Percentiles rank a stretch among this genome's conserved stretches.
phyloP scores from a whole-genome alignment of 2,113 vertebrate species.

The Chiloscyllium plagiosum region DNA sequence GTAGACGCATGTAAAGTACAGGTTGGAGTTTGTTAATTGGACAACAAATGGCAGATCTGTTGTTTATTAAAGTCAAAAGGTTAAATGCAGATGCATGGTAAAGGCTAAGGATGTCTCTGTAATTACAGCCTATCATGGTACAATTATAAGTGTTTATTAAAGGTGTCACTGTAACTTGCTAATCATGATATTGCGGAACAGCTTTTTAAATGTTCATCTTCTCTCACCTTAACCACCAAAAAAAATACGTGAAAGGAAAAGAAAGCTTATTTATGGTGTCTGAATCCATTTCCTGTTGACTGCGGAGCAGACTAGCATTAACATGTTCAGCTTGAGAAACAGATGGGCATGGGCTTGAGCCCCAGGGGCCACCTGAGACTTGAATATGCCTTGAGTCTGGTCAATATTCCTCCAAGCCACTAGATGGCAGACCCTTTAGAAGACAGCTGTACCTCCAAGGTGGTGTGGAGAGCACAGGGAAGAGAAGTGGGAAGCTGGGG shows the following conservation, averaged over 20 bases:
- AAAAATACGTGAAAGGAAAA: background rate
- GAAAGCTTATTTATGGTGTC: background rate
- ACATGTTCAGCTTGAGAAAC: background rate
- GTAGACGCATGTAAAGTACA: background rate
- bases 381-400: background rate
- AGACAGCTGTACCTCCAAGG: background rate
- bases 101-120: background rate
- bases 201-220: slow-evolving; percentile 14
- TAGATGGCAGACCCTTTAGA: background rate
- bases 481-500: background rate
- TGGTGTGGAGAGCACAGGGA: background rate
- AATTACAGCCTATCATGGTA: slow-evolving; percentile 21
- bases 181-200: background rate
- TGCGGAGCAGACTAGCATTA: background rate
- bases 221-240: slow-evolving; percentile 4
- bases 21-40: background rate
- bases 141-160: slow-evolving; percentile 27
- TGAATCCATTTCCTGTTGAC: slow-evolving; percentile 21
- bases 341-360: background rate
- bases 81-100: background rate
- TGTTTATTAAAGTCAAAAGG: slow-evolving; percentile 16
- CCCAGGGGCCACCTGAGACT: background rate
- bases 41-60: slow-evolving; percentile 1
- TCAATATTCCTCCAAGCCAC: background rate
- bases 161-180: slow-evolving; percentile 13